Conservation (phyloP, 2,888 invertebrate genomes). For the Ormyrus pomaceus region DNA sequence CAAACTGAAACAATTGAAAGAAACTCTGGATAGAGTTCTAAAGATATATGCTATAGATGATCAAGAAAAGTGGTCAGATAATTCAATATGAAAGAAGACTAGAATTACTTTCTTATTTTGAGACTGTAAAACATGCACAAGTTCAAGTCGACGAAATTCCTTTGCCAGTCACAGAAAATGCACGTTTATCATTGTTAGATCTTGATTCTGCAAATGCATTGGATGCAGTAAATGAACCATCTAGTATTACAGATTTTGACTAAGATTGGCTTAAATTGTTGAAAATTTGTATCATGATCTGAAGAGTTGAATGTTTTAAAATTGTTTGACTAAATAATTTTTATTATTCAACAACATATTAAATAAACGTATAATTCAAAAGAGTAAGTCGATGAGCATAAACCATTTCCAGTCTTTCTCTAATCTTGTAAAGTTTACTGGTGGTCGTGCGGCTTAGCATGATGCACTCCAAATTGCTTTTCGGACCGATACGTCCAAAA, state of each 20-base stretch:
- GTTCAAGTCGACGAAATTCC: constrained; percentile 98
- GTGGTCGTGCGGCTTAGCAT: no score
- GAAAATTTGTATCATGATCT: no score
- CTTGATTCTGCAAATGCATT: constrained; percentile 62
- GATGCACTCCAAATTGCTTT: no score
- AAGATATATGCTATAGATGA: constrained; percentile 98
- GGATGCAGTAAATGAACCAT: constrained; percentile 61
- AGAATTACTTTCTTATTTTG: constrained; percentile 93
- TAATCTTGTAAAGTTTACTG: no score
- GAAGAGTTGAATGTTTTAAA: no score
- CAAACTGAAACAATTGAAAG: constrained; percentile 95
- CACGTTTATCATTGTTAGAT: constrained; percentile 75
- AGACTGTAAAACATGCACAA: constrained; percentile 96
- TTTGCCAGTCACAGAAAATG: constrained; percentile 81
- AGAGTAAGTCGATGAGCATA: no score
- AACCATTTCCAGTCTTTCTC: no score
- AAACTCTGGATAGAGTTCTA: constrained; percentile 95
- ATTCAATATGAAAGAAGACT: constrained; percentile 94
- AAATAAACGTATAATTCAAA: no score
- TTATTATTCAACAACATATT: no score
- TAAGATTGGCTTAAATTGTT: no score
- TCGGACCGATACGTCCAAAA: no score
- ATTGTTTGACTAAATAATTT: no score
- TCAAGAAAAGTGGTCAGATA: constrained; percentile 93
- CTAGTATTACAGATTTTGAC: constrained; percentile 58